Percentiles rank a stretch among this genome's conserved stretches.
Conservation (phyloP, 2,888 invertebrate genomes). For the Xestobium rufovillosum region DNA sequence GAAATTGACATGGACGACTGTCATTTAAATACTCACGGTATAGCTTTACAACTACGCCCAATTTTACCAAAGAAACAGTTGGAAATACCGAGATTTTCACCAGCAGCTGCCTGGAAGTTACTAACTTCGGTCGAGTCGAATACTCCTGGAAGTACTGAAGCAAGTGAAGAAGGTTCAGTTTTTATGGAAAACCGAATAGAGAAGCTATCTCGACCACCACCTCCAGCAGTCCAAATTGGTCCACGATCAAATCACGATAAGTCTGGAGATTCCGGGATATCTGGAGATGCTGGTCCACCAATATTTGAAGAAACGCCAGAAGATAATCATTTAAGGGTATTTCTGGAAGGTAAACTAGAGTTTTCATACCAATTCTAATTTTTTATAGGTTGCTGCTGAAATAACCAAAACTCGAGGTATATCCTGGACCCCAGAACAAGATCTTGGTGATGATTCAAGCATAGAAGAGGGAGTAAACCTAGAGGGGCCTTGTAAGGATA, state of each 20-base stretch:
- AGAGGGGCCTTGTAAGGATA: slow-evolving; percentile 25
- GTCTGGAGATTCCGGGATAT: slow-evolving; percentile 78
- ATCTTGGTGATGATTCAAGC: slow-evolving; percentile 53
- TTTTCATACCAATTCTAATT: not conserved
- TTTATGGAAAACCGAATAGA: slow-evolving; percentile 49
- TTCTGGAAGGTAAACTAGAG: slow-evolving; percentile 7
- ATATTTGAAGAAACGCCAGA: slow-evolving; percentile 48
- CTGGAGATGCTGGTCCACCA: slow-evolving; percentile 62
- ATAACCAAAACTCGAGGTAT: slow-evolving; percentile 23
- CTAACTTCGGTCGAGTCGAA: slow-evolving; percentile 55
- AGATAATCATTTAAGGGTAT: slow-evolving; percentile 21
- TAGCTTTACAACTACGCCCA: slow-evolving; percentile 66
- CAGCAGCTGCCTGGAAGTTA: slow-evolving; percentile 75
- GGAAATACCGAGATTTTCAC: slow-evolving; percentile 73
- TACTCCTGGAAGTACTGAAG: slow-evolving; percentile 27
- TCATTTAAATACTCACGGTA: slow-evolving; percentile 45
- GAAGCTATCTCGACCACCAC: slow-evolving; percentile 46
- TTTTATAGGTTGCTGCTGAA: not conserved
- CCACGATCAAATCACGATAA: slow-evolving; percentile 56
- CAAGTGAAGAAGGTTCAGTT: slow-evolving; percentile 36
- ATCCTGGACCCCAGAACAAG: slow-evolving; percentile 81
- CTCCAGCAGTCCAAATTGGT: slow-evolving; percentile 45
- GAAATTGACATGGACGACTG: slow-evolving; percentile 43
- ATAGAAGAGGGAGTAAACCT: slow-evolving; percentile 34
- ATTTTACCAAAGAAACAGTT: slow-evolving; percentile 72